These are phyloP conservation scores for Pogoniulus pusillus DNA, from an alignment of 2,797 vertebrate species.

Conservation along the genomic window DNA sequence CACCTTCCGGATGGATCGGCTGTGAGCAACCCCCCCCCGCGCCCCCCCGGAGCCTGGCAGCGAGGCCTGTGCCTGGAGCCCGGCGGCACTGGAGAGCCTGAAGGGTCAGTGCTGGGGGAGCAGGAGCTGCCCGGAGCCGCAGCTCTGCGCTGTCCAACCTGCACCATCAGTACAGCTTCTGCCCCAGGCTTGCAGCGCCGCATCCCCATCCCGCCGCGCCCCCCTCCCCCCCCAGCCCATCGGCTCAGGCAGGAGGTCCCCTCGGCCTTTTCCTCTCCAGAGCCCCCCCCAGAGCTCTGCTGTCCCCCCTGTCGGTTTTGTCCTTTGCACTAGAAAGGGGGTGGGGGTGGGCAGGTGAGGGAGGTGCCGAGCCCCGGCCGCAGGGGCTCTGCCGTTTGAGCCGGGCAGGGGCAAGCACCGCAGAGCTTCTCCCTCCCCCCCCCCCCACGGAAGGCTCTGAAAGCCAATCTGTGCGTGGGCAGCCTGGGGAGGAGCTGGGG, in stretches of 20 bases:
- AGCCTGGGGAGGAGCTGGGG: not conserved
- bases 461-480: not conserved
- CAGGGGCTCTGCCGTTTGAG: not conserved
- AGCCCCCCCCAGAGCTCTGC: constrained; percentile 34
- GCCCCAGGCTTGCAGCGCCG: constrained; percentile 84
- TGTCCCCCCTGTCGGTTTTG: constrained; percentile 47
- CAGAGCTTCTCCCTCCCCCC: not conserved
- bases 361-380: not conserved
- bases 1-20: constrained; percentile 98
- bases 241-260: constrained; percentile 62
- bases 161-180: constrained; percentile 81
- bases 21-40: constrained; percentile 82
- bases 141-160: constrained; percentile 72
- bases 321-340: constrained; percentile 47
- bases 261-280: not conserved
- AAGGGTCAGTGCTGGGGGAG: constrained; percentile 32
- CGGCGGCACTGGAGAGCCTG: constrained; percentile 19
- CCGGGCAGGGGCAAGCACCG: not conserved
- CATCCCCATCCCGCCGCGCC: constrained; percentile 73
- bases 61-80: constrained; percentile 10
- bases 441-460: too few relatives aligned
- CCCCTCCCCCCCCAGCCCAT: constrained; percentile 77
- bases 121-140: constrained; percentile 60
- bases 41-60: constrained; percentile 14
- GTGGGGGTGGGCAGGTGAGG: not conserved